A percentile compares a stretch with the other conserved stretches of the same genome.
These are phyloP conservation scores for Drosophila crucigera DNA, from an alignment of 2,888 invertebrate species.

Conservation along the genomic window DNA sequence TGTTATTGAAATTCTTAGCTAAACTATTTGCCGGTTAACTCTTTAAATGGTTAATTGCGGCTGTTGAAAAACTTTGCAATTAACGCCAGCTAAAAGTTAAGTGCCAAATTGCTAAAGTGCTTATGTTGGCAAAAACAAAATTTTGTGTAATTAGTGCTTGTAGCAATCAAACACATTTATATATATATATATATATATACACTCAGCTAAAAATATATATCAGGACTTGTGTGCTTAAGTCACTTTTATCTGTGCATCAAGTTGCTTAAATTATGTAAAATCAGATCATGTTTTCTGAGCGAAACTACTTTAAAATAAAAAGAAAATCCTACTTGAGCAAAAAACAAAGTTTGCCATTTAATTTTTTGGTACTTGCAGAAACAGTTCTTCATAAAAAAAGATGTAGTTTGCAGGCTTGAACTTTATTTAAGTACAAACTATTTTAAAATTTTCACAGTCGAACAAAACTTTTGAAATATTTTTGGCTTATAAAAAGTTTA, in stretches of 20 bases:
- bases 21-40: slow-evolving; percentile 10
- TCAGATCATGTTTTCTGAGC: not conserved
- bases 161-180: not conserved
- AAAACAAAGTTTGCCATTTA: not conserved
- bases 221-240: not conserved
- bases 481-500: not conserved
- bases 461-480: not conserved
- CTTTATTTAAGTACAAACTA: not conserved
- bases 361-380: not conserved
- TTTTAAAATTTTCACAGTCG: not conserved
- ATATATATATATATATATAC: not conserved
- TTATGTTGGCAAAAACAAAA: slow-evolving; percentile 7
- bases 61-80: slow-evolving; percentile 61
- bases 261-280: not conserved
- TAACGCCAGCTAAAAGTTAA: slow-evolving; percentile 46
- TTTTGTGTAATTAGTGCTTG: slow-evolving; percentile 7
- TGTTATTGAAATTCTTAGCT: slow-evolving; percentile 27
- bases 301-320: not conserved
- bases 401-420: too few species aligned
- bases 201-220: not conserved
- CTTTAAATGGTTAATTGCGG: slow-evolving; percentile 5
- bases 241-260: not conserved
- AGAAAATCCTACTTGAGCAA: not conserved
- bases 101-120: slow-evolving; percentile 40
- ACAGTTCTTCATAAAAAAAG: not conserved